phyloP scores from a whole-genome alignment of 1,140 invertebrate species.

The Bombus haemorrhoidalis region DNA sequence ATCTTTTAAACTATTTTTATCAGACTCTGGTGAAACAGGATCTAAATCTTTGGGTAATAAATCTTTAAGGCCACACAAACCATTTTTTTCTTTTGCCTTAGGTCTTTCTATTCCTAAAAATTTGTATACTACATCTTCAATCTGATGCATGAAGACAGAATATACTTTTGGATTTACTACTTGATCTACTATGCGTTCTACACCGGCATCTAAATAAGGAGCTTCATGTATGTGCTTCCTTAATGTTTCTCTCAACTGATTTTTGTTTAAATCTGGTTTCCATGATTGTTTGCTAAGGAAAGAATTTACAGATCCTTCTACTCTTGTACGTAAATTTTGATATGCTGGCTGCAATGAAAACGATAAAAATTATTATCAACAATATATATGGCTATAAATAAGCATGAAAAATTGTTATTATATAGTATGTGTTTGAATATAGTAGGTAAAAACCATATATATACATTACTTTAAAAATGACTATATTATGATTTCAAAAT shows the following conservation, averaged over 20 bases:
- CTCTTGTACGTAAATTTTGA: constrained; percentile 94
- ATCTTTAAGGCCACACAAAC: constrained; percentile 82
- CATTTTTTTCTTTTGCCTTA: constrained; percentile 78
- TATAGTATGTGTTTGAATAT: background rate
- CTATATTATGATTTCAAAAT: background rate
- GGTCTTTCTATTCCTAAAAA: constrained; percentile 91
- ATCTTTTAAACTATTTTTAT: constrained; percentile 83
- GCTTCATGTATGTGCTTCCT: constrained; percentile 93
- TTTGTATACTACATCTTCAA: constrained; percentile 94
- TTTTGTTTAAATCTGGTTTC: constrained; percentile 95
- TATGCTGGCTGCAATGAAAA: constrained; percentile 89
- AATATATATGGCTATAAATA: background rate
- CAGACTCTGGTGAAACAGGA: constrained; percentile 90
- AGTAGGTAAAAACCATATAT: background rate
- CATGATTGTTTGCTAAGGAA: constrained; percentile 92
- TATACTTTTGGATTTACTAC: constrained; percentile 96
- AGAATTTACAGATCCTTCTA: constrained; percentile 92
- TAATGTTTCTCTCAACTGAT: constrained; percentile 94
- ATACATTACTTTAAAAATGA: background rate
- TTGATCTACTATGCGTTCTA: constrained; percentile 97
- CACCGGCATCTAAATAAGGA: constrained; percentile 85
- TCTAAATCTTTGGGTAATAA: constrained; percentile 89
- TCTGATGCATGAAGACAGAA: constrained; percentile 93
- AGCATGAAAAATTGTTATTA: background rate
- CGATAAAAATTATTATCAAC: background rate